Percentiles rank a stretch among this genome's conserved stretches.
phyloP scores from a whole-genome alignment of 2,888 invertebrate species.

The Campoletis raptor region DNA sequence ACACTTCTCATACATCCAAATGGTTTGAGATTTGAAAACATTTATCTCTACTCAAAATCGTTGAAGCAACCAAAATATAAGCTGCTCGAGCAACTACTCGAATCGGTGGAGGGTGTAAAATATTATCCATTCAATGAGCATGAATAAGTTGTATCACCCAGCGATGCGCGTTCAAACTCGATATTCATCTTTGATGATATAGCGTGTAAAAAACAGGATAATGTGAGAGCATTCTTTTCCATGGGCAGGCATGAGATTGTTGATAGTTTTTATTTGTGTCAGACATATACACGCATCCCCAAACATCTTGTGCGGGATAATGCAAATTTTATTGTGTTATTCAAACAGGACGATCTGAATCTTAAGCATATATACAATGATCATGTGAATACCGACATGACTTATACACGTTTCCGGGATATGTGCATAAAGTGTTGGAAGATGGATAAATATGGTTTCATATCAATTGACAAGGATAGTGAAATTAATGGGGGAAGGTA shows the following conservation, averaged over 20 bases:
- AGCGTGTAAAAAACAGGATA: background rate
- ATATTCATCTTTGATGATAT: background rate
- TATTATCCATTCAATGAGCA: conserved; percentile 2
- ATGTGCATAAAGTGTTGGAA: too few relatives aligned
- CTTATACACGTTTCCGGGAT: too few relatives aligned
- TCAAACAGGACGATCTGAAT: background rate
- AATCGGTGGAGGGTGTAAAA: background rate
- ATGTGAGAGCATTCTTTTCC: background rate
- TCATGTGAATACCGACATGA: too few relatives aligned
- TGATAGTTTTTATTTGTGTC: background rate
- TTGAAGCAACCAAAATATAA: conserved; percentile 57
- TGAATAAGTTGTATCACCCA: background rate
- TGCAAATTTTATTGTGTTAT: too few relatives aligned
- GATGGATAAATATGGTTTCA: too few relatives aligned
- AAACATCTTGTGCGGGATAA: background rate
- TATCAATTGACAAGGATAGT: too few relatives aligned
- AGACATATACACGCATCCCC: background rate
- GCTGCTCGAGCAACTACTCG: background rate
- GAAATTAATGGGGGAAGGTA: too few relatives aligned
- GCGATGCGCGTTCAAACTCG: background rate
- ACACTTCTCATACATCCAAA: conserved; percentile 67
- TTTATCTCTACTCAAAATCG: conserved; percentile 54
- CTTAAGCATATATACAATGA: background rate
- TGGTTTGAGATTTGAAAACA: conserved; percentile 69
- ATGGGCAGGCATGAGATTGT: background rate